Evolutionary conservation across 30 jellyfish, hydroid and myxozoan species (phyloP).

Genomic region (Aurelia coerulea): DNA sequence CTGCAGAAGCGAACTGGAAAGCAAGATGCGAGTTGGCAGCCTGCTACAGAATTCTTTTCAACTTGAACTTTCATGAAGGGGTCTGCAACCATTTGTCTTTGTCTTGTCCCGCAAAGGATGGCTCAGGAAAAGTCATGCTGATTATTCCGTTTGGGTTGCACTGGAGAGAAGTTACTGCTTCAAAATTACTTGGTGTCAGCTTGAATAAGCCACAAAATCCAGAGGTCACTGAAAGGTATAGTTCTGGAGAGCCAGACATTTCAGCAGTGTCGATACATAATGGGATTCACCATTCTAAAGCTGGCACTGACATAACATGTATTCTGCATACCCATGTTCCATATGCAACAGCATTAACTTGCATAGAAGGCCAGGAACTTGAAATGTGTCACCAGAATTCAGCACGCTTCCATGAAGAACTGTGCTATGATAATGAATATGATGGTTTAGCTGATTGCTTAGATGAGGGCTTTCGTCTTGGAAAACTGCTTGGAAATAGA

Average conservation of each 20-base stretch:
- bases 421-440: conserved; percentile 68
- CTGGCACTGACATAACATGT: conserved; percentile 37
- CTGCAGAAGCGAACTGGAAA: conserved; percentile 62
- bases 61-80: conserved; percentile 69
- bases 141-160: conserved; percentile 60
- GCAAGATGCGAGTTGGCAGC: conserved; percentile 81
- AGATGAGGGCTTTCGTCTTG: conserved; percentile 78
- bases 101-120: conserved; percentile 80
- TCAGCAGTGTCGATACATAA: conserved; percentile 73
- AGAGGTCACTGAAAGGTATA: conserved; percentile 38
- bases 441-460: conserved; percentile 53
- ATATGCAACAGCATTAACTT: conserved; percentile 50
- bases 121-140: conserved; percentile 64
- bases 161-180: conserved; percentile 83
- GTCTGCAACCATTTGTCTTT: conserved; percentile 74
- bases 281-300: conserved; percentile 59
- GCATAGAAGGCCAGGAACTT: conserved; percentile 55
- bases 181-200: conserved; percentile 62
- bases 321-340: conserved; percentile 56
- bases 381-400: conserved; percentile 77
- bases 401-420: conserved; percentile 51
- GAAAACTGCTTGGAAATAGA: conserved; percentile 49
- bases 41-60: conserved; percentile 57
- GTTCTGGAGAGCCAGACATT: conserved; percentile 60
- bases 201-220: conserved; percentile 42